These are phyloP conservation scores for Scotopteryx bipunctaria DNA, from an alignment of 2,888 invertebrate genomes.

Conservation along the genomic window DNA sequence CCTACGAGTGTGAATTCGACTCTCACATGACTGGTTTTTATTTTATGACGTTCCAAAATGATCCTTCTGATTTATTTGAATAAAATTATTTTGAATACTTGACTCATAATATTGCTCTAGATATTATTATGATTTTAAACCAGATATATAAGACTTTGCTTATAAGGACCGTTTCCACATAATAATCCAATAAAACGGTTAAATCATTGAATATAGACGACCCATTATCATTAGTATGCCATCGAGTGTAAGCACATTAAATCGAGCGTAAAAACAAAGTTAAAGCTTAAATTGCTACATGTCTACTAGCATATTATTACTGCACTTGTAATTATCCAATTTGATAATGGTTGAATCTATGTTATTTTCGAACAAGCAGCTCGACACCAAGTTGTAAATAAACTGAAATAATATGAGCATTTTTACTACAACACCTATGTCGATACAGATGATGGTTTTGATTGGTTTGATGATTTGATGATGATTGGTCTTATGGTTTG, in stretches of 20 bases:
- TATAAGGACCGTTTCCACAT: background rate
- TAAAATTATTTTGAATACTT: too few species aligned
- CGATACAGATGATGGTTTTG: too few species aligned
- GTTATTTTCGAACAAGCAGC: constrained; percentile 64
- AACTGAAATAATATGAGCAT: constrained; percentile 62
- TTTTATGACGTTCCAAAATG: too few species aligned
- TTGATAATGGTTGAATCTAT: constrained; percentile 64
- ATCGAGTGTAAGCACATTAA: constrained; percentile 50
- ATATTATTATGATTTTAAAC: too few species aligned
- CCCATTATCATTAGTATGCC: constrained; percentile 33
- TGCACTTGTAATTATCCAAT: constrained; percentile 70
- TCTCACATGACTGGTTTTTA: too few species aligned
- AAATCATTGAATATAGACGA: constrained; percentile 15
- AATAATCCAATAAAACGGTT: constrained; percentile 14
- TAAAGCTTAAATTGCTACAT: constrained; percentile 55
- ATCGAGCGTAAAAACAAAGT: constrained; percentile 51
- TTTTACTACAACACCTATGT: constrained; percentile 59
- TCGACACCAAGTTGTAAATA: constrained; percentile 50
- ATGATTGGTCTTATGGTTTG: too few species aligned
- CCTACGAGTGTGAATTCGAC: too few species aligned
- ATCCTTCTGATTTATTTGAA: too few species aligned
- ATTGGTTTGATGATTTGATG: too few species aligned
- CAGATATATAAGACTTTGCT: too few species aligned
- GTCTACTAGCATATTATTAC: constrained; percentile 61
- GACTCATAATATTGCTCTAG: too few species aligned